phyloP scores from a whole-genome alignment of 2,888 invertebrate species.

The Cylindroiulus punctatus region DNA sequence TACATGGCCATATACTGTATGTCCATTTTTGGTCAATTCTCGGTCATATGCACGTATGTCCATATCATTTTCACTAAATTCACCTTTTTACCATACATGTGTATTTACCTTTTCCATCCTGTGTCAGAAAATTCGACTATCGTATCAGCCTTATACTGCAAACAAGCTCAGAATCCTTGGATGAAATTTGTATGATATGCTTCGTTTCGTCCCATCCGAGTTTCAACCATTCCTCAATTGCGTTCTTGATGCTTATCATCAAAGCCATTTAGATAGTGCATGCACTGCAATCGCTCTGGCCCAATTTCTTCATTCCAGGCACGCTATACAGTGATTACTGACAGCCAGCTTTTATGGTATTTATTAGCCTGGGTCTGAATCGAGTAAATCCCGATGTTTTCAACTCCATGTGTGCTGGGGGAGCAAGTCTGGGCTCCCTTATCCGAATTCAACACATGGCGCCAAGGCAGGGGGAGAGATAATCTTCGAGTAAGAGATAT shows the following conservation, averaged over 20 bases:
- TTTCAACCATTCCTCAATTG: not conserved
- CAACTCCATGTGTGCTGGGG: not conserved
- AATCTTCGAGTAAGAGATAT: not conserved
- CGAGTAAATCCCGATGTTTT: constrained; percentile 6
- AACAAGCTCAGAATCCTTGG: not conserved
- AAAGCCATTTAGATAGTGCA: constrained; percentile 3
- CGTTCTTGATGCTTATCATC: not conserved
- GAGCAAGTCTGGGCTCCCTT: not conserved
- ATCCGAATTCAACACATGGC: constrained; percentile 8
- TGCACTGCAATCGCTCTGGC: not conserved
- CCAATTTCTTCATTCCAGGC: constrained; percentile 44
- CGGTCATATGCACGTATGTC: no score
- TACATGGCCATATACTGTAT: no score
- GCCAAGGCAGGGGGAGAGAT: constrained; percentile 6
- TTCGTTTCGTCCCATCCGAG: not conserved
- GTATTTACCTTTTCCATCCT: no score
- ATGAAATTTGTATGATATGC: not conserved
- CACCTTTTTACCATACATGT: no score
- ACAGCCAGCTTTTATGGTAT: constrained; percentile 17
- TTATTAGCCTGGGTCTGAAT: constrained; percentile 16
- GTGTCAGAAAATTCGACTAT: no score
- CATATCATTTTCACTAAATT: no score
- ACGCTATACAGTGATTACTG: constrained; percentile 14
- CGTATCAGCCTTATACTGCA: no score
- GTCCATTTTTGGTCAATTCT: no score